Evolutionary conservation across 2,797 vertebrate genomes (phyloP).

Genomic region (Phalanger gymnotis): DNA sequence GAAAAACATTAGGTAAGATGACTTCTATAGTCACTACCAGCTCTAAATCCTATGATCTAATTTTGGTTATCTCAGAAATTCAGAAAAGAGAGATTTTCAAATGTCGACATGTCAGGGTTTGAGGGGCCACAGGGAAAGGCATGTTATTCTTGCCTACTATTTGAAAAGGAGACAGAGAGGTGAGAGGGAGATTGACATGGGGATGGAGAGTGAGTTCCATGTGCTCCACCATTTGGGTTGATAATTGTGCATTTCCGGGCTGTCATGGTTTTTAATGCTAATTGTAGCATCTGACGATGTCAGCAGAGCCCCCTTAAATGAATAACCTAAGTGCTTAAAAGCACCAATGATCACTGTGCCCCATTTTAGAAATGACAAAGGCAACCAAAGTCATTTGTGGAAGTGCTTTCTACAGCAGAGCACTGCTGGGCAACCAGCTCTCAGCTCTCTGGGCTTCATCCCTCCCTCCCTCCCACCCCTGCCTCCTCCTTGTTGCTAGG

Average conservation of each 20-base stretch:
- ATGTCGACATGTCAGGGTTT: not conserved
- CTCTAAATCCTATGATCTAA: not conserved
- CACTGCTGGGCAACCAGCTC: conserved; percentile 78
- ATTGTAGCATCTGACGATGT: conserved; percentile 80
- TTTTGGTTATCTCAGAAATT: not conserved
- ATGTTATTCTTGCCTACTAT: not conserved
- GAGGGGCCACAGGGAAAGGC: not conserved
- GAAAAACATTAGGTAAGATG: not conserved
- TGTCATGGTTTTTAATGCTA: conserved; percentile 73
- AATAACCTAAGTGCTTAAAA: conserved; percentile 68
- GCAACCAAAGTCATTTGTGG: conserved; percentile 74
- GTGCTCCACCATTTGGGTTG: conserved; percentile 61
- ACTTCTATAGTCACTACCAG: not conserved
- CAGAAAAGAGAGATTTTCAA: not conserved
- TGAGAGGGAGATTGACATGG: not conserved
- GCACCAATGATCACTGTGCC: conserved; percentile 66
- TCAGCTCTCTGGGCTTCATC: conserved; percentile 24
- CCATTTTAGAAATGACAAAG: conserved; percentile 79
- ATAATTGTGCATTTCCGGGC: conserved; percentile 61
- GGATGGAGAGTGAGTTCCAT: conserved; percentile 21
- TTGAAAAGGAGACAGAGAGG: not conserved
- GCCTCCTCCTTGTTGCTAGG: conserved; percentile 76
- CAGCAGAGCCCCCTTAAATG: conserved; percentile 77
- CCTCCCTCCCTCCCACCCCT: conserved; percentile 62
- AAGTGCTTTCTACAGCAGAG: conserved; percentile 60